phyloP scores from a whole-genome alignment of 2,797 vertebrate genomes.

The Rhinatrema bivittatum region DNA sequence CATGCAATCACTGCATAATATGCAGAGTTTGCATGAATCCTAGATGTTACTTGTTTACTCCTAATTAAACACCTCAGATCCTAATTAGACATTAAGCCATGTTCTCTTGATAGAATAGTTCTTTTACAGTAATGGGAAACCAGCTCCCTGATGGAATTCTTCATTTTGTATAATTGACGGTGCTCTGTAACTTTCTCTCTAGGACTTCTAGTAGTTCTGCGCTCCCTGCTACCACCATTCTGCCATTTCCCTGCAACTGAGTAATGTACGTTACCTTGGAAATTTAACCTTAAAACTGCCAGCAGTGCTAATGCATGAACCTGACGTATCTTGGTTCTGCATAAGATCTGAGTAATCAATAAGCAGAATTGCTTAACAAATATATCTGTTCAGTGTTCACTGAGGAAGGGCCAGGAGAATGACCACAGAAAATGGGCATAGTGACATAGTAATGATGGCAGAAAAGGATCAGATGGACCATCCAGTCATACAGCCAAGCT shows the following conservation, averaged over 20 bases:
- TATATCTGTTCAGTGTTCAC: too few relatives aligned
- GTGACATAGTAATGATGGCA: too few relatives aligned
- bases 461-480: too few relatives aligned
- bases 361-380: too few relatives aligned
- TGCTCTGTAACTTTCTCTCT: slow-evolving; percentile 17
- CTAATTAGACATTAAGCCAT: slow-evolving; percentile 33
- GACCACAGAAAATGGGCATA: too few relatives aligned
- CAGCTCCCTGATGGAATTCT: slow-evolving; percentile 1
- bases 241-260: slow-evolving; percentile 21
- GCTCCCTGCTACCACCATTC: slow-evolving; percentile 22
- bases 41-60: slow-evolving; percentile 14
- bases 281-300: slow-evolving; percentile 24
- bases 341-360: slow-evolving; percentile 19
- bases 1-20: slow-evolving; percentile 1
- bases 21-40: slow-evolving; percentile 14
- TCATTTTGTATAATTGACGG: slow-evolving; percentile 8
- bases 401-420: too few relatives aligned
- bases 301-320: slow-evolving; percentile 17
- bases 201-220: slow-evolving; percentile 34
- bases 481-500: too few relatives aligned
- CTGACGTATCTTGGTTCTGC: slow-evolving; percentile 19
- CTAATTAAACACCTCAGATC: slow-evolving; percentile 33
- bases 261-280: slow-evolving; percentile 27
- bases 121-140: slow-evolving; percentile 16
- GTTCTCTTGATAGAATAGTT: slow-evolving; percentile 5